These are phyloP conservation scores for Palythoa heliodiscus DNA, from an alignment of 92 coral and sea anemone genomes.

Conservation along the genomic window DNA sequence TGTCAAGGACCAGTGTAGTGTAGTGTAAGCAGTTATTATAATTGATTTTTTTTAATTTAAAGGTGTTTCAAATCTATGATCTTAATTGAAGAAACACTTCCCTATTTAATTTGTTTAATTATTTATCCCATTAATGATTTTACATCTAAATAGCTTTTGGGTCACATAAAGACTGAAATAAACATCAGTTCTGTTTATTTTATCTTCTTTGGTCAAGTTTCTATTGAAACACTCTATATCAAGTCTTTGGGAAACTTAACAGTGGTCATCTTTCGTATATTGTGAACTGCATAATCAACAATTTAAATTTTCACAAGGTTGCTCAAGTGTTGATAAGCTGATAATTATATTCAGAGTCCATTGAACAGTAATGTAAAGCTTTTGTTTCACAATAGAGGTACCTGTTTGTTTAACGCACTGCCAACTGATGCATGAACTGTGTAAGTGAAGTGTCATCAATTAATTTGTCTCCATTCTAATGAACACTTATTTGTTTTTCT, in stretches of 20 bases:
- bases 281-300: neutral
- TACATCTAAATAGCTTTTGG: conserved; percentile 26
- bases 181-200: neutral
- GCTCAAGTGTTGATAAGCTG: conserved; percentile 3
- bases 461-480: neutral
- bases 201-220: neutral
- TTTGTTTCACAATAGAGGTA: conserved; percentile 21
- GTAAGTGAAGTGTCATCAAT: neutral
- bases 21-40: neutral
- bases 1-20: neutral
- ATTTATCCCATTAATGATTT: conserved; percentile 17
- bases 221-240: neutral
- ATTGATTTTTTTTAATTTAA: neutral
- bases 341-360: conserved; percentile 40
- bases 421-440: conserved; percentile 14
- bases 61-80: neutral
- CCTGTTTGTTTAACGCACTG: conserved; percentile 8
- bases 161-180: conserved; percentile 18
- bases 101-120: neutral
- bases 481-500: neutral
- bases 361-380: conserved; percentile 30
- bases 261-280: neutral
- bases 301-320: neutral
- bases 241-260: neutral
- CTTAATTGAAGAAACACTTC: neutral